Conservation (phyloP, 2,113 vertebrate species). For the Sebastes fasciatus region DNA sequence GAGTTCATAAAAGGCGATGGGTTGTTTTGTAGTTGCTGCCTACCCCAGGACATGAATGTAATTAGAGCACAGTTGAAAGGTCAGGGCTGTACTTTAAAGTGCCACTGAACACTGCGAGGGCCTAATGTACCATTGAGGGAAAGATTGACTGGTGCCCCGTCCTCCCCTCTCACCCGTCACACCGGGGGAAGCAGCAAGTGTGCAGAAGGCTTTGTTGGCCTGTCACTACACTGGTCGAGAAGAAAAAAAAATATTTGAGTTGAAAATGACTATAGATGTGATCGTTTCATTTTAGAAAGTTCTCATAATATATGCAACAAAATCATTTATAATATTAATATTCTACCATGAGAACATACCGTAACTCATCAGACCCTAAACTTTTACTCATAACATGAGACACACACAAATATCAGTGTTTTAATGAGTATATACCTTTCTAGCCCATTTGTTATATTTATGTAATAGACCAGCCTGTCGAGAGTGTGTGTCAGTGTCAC, state of each 20-base stretch:
- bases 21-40: conserved; percentile 76
- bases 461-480: too few species aligned
- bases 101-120: conserved; percentile 67
- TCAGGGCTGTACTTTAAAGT: conserved; percentile 72
- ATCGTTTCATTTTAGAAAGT: background rate
- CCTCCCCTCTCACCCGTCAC: conserved; percentile 53
- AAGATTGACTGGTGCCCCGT: conserved; percentile 72
- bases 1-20: conserved; percentile 77
- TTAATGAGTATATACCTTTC: background rate
- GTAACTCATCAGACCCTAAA: background rate
- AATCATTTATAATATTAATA: background rate
- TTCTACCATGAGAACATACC: background rate
- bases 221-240: conserved; percentile 51
- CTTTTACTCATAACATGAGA: background rate
- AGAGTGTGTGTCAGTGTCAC: too few species aligned
- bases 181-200: conserved; percentile 57
- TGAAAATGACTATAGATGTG: conserved; percentile 21
- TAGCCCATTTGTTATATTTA: background rate
- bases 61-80: conserved; percentile 84
- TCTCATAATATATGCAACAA: background rate
- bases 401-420: background rate
- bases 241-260: conserved; percentile 56
- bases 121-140: conserved; percentile 70
- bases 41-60: conserved; percentile 82
- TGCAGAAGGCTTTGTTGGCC: conserved; percentile 63